A percentile compares a stretch with the other conserved stretches of the same genome.
Evolutionary conservation across 1,140 invertebrate genomes (phyloP).

Genomic region (Atta cephalotes): DNA sequence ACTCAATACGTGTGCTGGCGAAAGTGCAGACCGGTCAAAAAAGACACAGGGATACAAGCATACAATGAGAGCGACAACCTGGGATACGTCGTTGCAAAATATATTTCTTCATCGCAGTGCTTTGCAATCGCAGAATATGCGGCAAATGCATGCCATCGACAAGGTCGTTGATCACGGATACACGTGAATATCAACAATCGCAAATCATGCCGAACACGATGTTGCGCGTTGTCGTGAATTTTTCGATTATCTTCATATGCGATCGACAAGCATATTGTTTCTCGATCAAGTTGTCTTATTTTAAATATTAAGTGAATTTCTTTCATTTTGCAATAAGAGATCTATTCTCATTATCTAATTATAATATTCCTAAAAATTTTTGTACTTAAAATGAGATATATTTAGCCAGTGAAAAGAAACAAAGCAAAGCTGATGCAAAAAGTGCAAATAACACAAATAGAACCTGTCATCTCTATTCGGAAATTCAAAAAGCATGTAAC

Average conservation of each 20-base stretch:
- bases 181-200: not conserved
- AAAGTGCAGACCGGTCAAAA: conserved; percentile 3
- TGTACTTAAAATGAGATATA: too few relatives aligned
- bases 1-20: not conserved
- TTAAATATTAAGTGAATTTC: not conserved
- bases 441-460: too few relatives aligned
- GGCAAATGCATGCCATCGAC: conserved; percentile 1
- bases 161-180: conserved; percentile 7
- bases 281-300: not conserved
- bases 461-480: not conserved
- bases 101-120: not conserved
- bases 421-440: too few relatives aligned
- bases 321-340: not conserved
- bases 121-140: not conserved
- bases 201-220: not conserved
- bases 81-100: not conserved
- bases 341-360: not conserved
- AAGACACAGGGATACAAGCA: conserved; percentile 10
- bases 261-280: not conserved
- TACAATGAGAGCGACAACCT: not conserved
- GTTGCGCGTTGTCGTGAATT: not conserved
- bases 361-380: too few relatives aligned
- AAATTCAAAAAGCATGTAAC: not conserved
- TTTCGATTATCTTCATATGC: not conserved
- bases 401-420: too few relatives aligned